phyloP scores from a whole-genome alignment of 2,797 vertebrate species.

The Pipistrellus kuhlii region DNA sequence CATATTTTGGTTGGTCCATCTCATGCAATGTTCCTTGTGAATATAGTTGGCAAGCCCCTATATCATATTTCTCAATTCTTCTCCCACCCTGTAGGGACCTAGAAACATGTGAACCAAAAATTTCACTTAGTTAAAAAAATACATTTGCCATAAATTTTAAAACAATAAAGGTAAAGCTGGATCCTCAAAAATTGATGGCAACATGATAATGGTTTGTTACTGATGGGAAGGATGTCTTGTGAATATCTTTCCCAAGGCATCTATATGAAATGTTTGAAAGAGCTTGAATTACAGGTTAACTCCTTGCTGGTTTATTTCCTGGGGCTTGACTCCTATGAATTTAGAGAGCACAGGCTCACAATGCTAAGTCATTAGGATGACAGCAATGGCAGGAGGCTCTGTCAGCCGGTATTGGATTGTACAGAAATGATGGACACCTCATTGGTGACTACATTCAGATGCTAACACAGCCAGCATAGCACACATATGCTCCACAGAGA shows the following conservation, averaged over 20 bases:
- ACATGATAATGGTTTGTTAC: not conserved
- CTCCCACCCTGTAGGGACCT: not conserved
- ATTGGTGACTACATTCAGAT: not conserved
- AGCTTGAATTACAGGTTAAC: not conserved
- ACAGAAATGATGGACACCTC: not conserved
- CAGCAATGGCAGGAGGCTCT: not conserved
- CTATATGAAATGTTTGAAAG: not conserved
- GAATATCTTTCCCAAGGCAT: not conserved
- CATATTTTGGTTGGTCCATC: not conserved
- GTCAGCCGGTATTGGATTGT: not conserved
- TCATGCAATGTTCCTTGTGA: not conserved
- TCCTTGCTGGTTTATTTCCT: not conserved
- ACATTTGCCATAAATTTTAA: not conserved
- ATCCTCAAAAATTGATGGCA: not conserved
- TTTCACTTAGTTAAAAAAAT: not conserved
- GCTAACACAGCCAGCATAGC: not conserved
- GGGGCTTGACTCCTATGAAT: not conserved
- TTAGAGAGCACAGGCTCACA: not conserved
- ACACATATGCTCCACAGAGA: not conserved
- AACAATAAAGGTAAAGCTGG: not conserved
- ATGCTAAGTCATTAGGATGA: not conserved
- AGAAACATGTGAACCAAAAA: not conserved
- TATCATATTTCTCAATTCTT: not conserved
- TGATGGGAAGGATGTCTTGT: not conserved
- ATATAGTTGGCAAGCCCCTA: not conserved